A percentile compares a stretch with the other conserved stretches of the same genome.
These are phyloP conservation scores for Drepana falcataria DNA, from an alignment of 2,888 invertebrate species.

Conservation along the genomic window DNA sequence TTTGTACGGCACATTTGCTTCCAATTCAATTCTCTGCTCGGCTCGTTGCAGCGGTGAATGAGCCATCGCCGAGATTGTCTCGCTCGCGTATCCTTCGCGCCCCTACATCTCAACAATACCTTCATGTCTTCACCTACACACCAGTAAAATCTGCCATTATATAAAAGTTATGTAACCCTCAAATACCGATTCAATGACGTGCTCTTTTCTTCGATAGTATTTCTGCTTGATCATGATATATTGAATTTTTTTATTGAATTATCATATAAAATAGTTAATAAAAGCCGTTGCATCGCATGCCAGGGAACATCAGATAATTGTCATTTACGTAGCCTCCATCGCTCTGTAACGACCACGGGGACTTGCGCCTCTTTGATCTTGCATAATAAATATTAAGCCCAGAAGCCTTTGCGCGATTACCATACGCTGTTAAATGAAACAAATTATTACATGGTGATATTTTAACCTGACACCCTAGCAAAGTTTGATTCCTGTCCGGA, in stretches of 20 bases:
- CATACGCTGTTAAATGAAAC: no score
- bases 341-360: slow-evolving; percentile 17
- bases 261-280: background rate
- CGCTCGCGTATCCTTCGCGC: slow-evolving; percentile 28
- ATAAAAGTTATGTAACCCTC: slow-evolving; percentile 30
- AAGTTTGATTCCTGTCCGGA: no score
- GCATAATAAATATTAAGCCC: slow-evolving; percentile 36
- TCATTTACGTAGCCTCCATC: slow-evolving; percentile 2
- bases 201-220: slow-evolving; percentile 12
- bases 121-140: slow-evolving; percentile 28
- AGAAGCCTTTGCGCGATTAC: slow-evolving; percentile 26
- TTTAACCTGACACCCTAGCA: no score
- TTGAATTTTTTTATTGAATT: slow-evolving; percentile 8
- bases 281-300: background rate
- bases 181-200: slow-evolving; percentile 29
- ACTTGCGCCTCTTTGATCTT: slow-evolving; percentile 29
- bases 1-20: slow-evolving; percentile 71
- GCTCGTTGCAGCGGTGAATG: slow-evolving; percentile 70
- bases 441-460: no score
- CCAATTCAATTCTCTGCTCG: slow-evolving; percentile 72
- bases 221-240: slow-evolving; percentile 20
- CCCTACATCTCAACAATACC: slow-evolving; percentile 26
- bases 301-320: background rate
- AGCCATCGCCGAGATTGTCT: slow-evolving; percentile 71
- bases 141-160: slow-evolving; percentile 30